Base-by-base conservation (phyloP, 2,888 invertebrate species). In the Scaptomyza cyrtandrae region DNA sequence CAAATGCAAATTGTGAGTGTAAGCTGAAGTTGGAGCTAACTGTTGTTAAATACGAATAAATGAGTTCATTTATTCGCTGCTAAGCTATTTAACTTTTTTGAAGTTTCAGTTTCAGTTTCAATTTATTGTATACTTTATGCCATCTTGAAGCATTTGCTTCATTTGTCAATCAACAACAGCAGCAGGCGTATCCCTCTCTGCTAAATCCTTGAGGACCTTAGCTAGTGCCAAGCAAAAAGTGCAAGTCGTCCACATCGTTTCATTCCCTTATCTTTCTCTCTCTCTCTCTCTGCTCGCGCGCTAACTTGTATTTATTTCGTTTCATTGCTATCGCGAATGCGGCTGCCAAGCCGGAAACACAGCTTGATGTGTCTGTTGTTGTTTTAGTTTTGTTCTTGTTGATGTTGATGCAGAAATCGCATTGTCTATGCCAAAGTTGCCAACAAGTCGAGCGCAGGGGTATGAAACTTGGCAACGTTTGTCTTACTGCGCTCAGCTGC, bases 291-390 rank as follows among this genome's bases (percentile, higher is more conserved):
- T 45, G 27, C 37, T 13, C 14, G 37, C 48, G 35, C 63, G 54
- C 52, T 68, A 81, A 75, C 72, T 72, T 48, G 72, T 75, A 80
- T 82, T 80, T 80, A 80, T 81, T 67, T 79, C 66, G 78, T 78
- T 77, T 70, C 67, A 78, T 70, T 75, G 50, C 54, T 33, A 2
- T 67, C 61, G 63, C 78, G 74, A 64, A 54, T 66, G 58, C 48
- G 66, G 57, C 69, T 63, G 76, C 70, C 65, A 78, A 74, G 74
- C 59, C 78, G 75, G 75, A 77, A 75, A 68, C 49, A 46, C 56
- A 64, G 33, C 45, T 19, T 41, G 53, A 24, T 59, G 55, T 60
- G 56, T 44, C 13, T 61, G 39, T 27, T 46, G 37, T 16, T 43
- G 45, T 11, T 24, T 13, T 35, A 50, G 39, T 16, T 27, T 16